Percentiles rank a stretch among this genome's conserved stretches.
Conservation (phyloP, 2,888 invertebrate genomes). For the Netelia melanura region DNA sequence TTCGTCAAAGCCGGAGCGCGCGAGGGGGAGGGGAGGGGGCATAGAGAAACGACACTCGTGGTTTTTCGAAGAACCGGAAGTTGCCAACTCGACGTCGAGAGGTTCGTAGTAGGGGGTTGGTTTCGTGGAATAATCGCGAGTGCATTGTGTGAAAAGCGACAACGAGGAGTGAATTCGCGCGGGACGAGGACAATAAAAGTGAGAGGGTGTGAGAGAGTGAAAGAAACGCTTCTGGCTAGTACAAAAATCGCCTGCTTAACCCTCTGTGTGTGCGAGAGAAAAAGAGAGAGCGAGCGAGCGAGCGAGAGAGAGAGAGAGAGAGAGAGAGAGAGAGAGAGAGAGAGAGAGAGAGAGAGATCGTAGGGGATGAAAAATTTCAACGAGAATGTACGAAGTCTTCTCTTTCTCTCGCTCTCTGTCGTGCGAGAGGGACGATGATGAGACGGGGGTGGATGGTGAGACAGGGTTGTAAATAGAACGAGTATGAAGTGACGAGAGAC, state of each 20-base stretch:
- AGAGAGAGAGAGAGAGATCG: not conserved
- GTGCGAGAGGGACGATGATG: conserved; percentile 39
- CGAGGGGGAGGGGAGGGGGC: not conserved
- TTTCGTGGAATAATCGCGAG: conserved; percentile 53
- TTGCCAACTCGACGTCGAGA: conserved; percentile 20
- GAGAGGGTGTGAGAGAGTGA: conserved; percentile 21
- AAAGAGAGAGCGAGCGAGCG: not conserved
- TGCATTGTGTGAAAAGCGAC: conserved; percentile 45
- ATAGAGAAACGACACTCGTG: conserved; percentile 29
- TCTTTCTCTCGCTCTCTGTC: not conserved
- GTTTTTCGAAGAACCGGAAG: conserved; percentile 57
- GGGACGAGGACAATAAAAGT: conserved; percentile 59
- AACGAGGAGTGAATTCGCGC: conserved; percentile 33
- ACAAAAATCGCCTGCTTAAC: conserved; percentile 46
- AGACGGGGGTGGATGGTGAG: conserved; percentile 12
- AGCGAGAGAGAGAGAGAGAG: conserved; percentile 26
- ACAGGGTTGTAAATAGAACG: conserved; percentile 37
- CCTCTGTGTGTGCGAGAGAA: not conserved
- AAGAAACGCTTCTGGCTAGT: conserved; percentile 20
- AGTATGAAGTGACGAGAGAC: conserved; percentile 27
- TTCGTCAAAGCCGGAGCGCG: not conserved
- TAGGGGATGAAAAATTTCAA: conserved; percentile 52
- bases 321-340: conserved; percentile 16
- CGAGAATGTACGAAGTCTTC: conserved; percentile 2
- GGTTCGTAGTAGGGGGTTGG: conserved; percentile 17